Evolutionary conservation across 2,797 vertebrate genomes (phyloP).

Genomic region (Chloroceryle amazona): DNA sequence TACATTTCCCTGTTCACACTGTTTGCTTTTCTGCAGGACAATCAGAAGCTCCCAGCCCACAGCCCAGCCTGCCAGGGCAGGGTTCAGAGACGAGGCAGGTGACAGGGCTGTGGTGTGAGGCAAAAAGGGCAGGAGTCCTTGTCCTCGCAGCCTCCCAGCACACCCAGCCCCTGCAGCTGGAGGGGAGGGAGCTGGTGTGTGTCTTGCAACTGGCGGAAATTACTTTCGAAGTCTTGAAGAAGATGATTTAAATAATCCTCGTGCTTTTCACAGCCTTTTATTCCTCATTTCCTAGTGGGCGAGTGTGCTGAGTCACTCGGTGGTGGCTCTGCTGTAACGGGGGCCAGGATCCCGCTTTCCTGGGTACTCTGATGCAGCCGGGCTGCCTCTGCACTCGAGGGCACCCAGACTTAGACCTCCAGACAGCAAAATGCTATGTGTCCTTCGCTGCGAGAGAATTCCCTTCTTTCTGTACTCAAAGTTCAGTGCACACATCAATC

Average conservation of each 20-base stretch:
- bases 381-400: fast-evolving
- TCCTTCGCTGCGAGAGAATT: background rate
- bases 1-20: background rate
- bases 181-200: background rate
- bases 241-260: background rate
- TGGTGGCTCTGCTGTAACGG: background rate
- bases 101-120: background rate
- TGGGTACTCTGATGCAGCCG: fast-evolving
- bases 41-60: fast-evolving
- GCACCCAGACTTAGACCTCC: no score
- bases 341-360: background rate
- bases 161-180: background rate
- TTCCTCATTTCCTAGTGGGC: background rate
- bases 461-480: no score
- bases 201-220: background rate
- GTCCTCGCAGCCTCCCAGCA: no score
- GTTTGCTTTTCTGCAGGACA: background rate
- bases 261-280: background rate
- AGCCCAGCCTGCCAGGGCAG: background rate
- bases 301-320: background rate
- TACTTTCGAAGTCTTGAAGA: background rate
- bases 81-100: fast-evolving
- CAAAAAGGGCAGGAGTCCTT: fast-evolving
- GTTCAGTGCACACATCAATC: background rate
- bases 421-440: fast-evolving